phyloP scores from a whole-genome alignment of 35 echinoderm and acorn worm species.

The Ophioderma brevispina region DNA sequence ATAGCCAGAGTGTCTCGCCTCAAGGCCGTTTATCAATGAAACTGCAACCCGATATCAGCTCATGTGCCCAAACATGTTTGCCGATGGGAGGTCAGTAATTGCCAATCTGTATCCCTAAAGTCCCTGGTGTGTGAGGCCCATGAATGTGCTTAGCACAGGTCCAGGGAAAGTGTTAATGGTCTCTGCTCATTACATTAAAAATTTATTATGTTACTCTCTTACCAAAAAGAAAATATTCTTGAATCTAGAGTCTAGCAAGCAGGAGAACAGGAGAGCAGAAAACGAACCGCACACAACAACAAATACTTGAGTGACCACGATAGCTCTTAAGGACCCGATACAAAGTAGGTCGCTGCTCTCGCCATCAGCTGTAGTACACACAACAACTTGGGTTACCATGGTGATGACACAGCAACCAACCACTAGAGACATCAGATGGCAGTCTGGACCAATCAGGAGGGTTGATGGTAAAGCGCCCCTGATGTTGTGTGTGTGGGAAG shows the following conservation, averaged over 20 bases:
- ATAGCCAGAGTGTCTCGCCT: too few relatives aligned
- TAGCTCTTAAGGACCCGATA: neutral
- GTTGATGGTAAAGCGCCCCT: neutral
- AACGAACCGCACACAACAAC: slow-evolving; percentile 39
- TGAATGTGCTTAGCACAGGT: too few relatives aligned
- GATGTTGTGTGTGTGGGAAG: neutral
- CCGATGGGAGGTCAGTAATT: too few relatives aligned
- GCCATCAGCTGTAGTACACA: slow-evolving; percentile 71
- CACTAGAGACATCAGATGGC: slow-evolving; percentile 28
- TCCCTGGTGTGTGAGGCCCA: too few relatives aligned
- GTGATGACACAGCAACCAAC: slow-evolving; percentile 70
- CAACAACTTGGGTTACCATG: slow-evolving; percentile 45
- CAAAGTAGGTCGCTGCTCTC: slow-evolving; percentile 71
- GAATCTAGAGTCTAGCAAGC: neutral
- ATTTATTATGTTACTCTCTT: too few relatives aligned
- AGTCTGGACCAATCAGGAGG: slow-evolving; percentile 8
- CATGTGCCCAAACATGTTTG: too few relatives aligned
- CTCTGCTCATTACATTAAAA: too few relatives aligned
- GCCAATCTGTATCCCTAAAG: too few relatives aligned
- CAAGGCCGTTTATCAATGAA: too few relatives aligned
- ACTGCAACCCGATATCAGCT: too few relatives aligned
- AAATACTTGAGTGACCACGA: slow-evolving; percentile 24
- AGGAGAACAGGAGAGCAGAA: slow-evolving; percentile 16
- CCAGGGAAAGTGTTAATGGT: too few relatives aligned
- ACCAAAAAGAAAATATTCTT: neutral